A percentile compares a stretch with the other conserved stretches of the same genome.
phyloP scores from a whole-genome alignment of 2,888 invertebrate genomes.

The Amorpha juglandis region DNA sequence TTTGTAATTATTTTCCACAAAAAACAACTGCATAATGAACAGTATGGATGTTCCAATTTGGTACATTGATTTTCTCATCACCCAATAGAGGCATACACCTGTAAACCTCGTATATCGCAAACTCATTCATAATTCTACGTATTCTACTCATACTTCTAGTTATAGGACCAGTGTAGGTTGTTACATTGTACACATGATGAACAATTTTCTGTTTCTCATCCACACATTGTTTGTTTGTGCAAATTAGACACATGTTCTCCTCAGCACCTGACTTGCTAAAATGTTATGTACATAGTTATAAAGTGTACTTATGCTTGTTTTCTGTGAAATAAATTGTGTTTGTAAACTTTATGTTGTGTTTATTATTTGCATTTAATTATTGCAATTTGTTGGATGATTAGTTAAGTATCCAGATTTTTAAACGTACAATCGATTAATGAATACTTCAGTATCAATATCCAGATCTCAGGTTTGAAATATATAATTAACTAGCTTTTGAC shows the following conservation, averaged over 20 bases:
- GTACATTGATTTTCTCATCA: constrained; percentile 59
- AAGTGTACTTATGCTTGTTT: constrained; percentile 72
- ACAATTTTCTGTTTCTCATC: constrained; percentile 31
- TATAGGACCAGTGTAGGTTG: constrained; percentile 34
- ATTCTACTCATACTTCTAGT: constrained; percentile 59
- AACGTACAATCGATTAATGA: no score
- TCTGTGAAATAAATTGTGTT: constrained; percentile 23
- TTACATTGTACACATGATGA: constrained; percentile 9
- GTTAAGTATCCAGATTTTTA: not conserved
- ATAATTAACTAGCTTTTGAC: no score
- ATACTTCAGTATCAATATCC: no score
- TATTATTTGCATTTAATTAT: no score
- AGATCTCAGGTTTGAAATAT: no score
- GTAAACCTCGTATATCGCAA: constrained; percentile 65
- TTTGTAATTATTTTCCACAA: constrained; percentile 36
- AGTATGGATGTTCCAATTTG: constrained; percentile 69
- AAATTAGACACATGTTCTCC: constrained; percentile 44
- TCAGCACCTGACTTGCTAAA: constrained; percentile 53
- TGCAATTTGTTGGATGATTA: no score
- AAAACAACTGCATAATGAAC: constrained; percentile 64
- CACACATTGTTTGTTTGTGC: constrained; percentile 42
- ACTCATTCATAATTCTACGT: constrained; percentile 44
- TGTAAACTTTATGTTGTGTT: constrained; percentile 8
- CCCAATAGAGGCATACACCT: constrained; percentile 75
- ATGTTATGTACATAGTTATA: constrained; percentile 47